Conservation (phyloP, 1,140 invertebrate genomes). For the Magallana angulata region DNA sequence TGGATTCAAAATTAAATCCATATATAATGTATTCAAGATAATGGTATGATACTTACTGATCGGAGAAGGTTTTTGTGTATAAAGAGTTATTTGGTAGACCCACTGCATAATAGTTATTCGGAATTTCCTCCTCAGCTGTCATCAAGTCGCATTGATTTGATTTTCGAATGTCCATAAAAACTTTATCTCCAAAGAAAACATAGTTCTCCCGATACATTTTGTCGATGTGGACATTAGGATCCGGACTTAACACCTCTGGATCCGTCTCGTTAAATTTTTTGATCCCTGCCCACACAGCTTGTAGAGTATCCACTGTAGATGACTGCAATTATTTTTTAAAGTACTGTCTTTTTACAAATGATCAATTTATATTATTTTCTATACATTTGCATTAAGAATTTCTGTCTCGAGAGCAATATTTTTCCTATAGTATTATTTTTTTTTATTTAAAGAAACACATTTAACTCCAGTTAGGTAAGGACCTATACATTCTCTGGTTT, state of each 20-base stretch:
- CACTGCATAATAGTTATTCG: constrained; percentile 54
- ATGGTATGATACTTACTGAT: constrained; percentile 51
- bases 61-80: constrained; percentile 54
- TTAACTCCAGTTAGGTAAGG: too few relatives aligned
- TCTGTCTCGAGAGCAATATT: too few relatives aligned
- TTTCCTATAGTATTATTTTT: too few relatives aligned
- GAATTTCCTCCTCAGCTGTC: constrained; percentile 55
- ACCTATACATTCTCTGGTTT: too few relatives aligned
- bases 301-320: background rate
- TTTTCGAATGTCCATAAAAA: constrained; percentile 58
- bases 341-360: too few relatives aligned
- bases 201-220: constrained; percentile 64
- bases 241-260: constrained; percentile 52
- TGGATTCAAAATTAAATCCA: too few relatives aligned
- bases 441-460: too few relatives aligned
- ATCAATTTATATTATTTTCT: too few relatives aligned
- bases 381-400: too few relatives aligned
- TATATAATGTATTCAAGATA: background rate
- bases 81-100: constrained; percentile 58
- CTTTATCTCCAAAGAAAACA: constrained; percentile 65
- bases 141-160: constrained; percentile 54
- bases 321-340: background rate
- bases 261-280: constrained; percentile 55
- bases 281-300: constrained; percentile 61
- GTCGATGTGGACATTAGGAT: constrained; percentile 52